A percentile compares a stretch with the other conserved stretches of the same genome.
These are phyloP conservation scores for Galemys pyrenaicus DNA, from an alignment of 2,113 vertebrate species.

Conservation along the genomic window DNA sequence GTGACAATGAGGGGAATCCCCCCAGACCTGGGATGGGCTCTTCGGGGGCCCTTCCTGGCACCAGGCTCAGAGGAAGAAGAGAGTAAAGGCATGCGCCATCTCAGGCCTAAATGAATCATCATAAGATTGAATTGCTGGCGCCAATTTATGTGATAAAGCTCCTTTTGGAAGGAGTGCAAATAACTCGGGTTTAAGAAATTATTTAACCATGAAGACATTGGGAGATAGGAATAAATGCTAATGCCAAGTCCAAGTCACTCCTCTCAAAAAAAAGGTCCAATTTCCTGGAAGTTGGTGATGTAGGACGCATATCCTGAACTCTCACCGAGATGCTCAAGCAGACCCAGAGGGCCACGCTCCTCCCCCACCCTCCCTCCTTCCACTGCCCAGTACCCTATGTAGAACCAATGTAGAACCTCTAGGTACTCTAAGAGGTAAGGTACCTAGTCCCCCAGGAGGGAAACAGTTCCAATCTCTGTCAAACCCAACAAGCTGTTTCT, in stretches of 20 bases:
- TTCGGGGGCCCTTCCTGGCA: neutral
- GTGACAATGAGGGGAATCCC: neutral
- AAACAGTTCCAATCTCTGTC: neutral
- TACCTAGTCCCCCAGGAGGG: neutral
- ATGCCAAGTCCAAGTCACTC: neutral
- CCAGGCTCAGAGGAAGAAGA: neutral
- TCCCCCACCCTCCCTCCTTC: too few species aligned
- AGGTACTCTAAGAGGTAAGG: neutral
- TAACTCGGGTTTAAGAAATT: neutral
- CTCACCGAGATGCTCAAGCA: too few species aligned
- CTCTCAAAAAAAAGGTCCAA: neutral
- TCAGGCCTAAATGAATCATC: neutral
- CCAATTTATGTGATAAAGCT: neutral
- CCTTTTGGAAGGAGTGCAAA: neutral
- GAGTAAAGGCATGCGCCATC: neutral
- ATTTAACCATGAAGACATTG: neutral
- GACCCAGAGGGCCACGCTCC: neutral
- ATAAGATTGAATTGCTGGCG: neutral
- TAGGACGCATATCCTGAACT: neutral
- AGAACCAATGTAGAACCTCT: too few species aligned
- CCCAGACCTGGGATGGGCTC: neutral
- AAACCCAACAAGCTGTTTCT: neutral
- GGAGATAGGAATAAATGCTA: neutral
- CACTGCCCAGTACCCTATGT: fast-evolving
- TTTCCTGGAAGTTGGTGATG: too few species aligned